A percentile compares a stretch with the other conserved stretches of the same genome.
Conservation (phyloP, 1,140 invertebrate species). For the Penaeus indicus region DNA sequence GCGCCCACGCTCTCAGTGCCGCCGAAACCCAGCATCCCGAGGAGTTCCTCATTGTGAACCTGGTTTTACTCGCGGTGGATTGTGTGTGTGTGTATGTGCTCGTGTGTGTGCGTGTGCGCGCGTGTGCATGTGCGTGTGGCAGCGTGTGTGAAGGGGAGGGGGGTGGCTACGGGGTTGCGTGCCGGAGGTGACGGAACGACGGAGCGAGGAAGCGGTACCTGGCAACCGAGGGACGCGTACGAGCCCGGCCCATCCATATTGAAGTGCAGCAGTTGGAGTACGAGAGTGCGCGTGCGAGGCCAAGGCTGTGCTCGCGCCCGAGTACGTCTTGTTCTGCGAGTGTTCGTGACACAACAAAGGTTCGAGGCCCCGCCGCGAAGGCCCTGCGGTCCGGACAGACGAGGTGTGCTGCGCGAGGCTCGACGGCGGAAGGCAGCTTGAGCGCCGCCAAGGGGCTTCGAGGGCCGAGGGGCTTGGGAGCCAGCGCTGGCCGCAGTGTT, state of each 20-base stretch:
- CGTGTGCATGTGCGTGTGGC: too few relatives aligned
- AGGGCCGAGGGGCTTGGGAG: background rate
- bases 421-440: too few relatives aligned
- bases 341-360: too few relatives aligned
- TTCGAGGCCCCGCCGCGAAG: background rate
- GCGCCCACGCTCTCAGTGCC: too few relatives aligned
- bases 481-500: too few relatives aligned
- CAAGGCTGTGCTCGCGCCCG: background rate
- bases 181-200: background rate
- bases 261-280: conserved; percentile 61
- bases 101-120: too few relatives aligned
- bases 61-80: too few relatives aligned
- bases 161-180: background rate
- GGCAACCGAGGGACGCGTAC: conserved; percentile 51
- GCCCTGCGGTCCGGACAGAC: background rate
- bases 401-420: too few relatives aligned
- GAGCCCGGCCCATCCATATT: conserved; percentile 56
- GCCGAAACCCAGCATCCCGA: too few relatives aligned
- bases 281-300: conserved; percentile 31
- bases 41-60: too few relatives aligned
- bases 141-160: background rate
- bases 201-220: background rate
- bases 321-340: too few relatives aligned
- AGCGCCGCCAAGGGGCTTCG: background rate
- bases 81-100: too few relatives aligned